These are phyloP conservation scores for Myrmophylax atrothorax DNA, from an alignment of 2,113 vertebrate genomes.

Conservation along the genomic window DNA sequence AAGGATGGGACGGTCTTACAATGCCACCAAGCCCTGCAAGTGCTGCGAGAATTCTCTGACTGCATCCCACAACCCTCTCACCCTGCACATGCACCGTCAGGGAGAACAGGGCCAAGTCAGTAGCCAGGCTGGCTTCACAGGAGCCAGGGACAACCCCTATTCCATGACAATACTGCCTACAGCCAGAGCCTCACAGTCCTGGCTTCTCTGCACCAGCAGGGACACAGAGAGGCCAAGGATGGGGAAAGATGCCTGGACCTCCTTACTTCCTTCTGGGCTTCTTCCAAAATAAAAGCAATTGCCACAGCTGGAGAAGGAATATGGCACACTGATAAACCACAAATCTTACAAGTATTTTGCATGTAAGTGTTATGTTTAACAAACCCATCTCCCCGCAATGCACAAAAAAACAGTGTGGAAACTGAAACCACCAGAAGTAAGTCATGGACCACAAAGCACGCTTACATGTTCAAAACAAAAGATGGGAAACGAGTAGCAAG, in stretches of 20 bases:
- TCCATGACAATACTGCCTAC: not conserved
- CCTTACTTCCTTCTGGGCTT: not conserved
- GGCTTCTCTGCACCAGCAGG: not conserved
- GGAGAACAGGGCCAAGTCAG: not conserved
- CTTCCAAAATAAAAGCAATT: not conserved
- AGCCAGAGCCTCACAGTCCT: not conserved
- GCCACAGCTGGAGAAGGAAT: not conserved
- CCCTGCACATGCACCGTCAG: not conserved
- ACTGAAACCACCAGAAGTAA: not conserved
- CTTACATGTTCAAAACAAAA: not conserved
- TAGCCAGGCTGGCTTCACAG: not conserved
- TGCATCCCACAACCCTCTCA: not conserved
- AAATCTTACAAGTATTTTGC: not conserved
- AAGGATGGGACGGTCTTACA: not conserved
- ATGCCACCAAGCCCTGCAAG: not conserved
- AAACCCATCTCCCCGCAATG: not conserved
- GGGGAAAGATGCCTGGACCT: not conserved
- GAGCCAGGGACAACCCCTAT: not conserved
- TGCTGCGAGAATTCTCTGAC: not conserved
- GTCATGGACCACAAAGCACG: not conserved
- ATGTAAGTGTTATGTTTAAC: not conserved
- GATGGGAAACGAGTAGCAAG: not conserved
- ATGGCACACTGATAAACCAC: not conserved
- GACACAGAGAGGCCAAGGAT: not conserved
- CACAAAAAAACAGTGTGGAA: not conserved